Evolutionary conservation across 53 echinoderm and acorn worm species (phyloP).

Genomic region (Mesocentrotus franciscanus): DNA sequence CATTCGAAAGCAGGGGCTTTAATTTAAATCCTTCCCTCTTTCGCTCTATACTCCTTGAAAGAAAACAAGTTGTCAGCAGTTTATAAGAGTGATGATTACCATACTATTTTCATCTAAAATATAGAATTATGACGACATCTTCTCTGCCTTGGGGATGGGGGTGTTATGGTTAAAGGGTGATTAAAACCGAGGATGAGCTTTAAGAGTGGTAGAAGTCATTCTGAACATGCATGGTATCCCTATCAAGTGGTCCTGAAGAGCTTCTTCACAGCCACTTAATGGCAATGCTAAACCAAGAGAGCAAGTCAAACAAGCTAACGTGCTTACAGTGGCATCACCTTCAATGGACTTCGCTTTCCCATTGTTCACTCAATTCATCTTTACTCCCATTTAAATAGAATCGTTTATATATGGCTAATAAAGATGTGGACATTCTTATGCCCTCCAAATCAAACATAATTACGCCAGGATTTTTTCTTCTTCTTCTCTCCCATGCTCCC

Average conservation of each 20-base stretch:
- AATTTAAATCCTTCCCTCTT: too few species aligned
- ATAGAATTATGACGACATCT: too few species aligned
- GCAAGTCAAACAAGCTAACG: slow-evolving; percentile 35
- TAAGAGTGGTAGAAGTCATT: slow-evolving; percentile 47
- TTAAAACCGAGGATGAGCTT: not conserved
- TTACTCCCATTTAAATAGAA: slow-evolving; percentile 53
- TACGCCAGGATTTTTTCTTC: not conserved
- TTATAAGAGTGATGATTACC: too few species aligned
- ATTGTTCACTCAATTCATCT: slow-evolving; percentile 43
- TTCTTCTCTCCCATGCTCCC: not conserved
- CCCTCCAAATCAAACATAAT: slow-evolving; percentile 39
- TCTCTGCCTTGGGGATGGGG: too few species aligned
- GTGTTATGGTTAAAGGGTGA: not conserved
- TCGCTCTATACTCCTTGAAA: too few species aligned
- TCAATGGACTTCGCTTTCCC: slow-evolving; percentile 50
- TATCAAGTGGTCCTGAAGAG: slow-evolving; percentile 48
- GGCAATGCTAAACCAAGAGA: not conserved
- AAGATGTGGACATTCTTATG: slow-evolving; percentile 23
- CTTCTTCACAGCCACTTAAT: slow-evolving; percentile 44
- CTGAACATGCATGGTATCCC: slow-evolving; percentile 29
- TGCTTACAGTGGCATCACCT: slow-evolving; percentile 11
- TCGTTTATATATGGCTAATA: slow-evolving; percentile 47
- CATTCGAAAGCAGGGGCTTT: too few species aligned
- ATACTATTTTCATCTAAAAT: too few species aligned
- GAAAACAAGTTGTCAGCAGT: too few species aligned